Evolutionary conservation across 2,888 invertebrate genomes (phyloP), one percentile per base, ranked within the genome.

Genomic region (Clostera curtula): DNA sequence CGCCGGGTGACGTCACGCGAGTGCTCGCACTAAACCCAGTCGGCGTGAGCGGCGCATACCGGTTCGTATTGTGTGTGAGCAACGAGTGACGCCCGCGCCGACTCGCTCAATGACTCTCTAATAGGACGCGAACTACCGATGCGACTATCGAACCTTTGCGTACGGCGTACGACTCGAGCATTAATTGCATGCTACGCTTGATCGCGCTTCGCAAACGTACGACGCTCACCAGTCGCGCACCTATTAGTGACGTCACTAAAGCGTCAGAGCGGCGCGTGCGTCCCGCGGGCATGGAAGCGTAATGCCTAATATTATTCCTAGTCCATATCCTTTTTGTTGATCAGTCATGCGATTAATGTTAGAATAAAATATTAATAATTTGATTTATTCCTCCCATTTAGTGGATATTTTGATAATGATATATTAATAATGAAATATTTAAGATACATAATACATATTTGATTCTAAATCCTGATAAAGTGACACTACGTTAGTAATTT

Each of bases 321-420:
- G 82, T 83, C 82, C 82, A 83, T 83, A 82, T 83, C 82, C 80
- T 82, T 82, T 77, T 82, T 79, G 82, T 82, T 83, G 79, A 82
- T 82, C 83, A 83, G 82, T 83, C 82, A 82, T 82, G 82, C 82
- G 82, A 77, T 82, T 82, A 80, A 77, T 80, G 77, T 82, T 82
- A 83, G 82, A 79, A 56, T 72, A 74, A n/a, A 80, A 82, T 80
- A 82, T 71, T 76, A 75, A 74, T 82, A 79, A 83, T 83, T 83
- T 83, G 83, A 82, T 83, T 83, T 83, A 83, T 83, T 83, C 83
- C 83, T 83, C 82, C 83, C 83, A 79, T 83, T 83, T 83, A 83
- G 83, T 82, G 83, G 83, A 83, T 83, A 83, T 83, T 83, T 83
- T 83, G 83, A 83, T 83, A 83, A 83, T 83, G 83, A 83, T 83